These are phyloP conservation scores for Lithophane ornitopus DNA, from an alignment of 2,888 invertebrate genomes.

Conservation along the genomic window DNA sequence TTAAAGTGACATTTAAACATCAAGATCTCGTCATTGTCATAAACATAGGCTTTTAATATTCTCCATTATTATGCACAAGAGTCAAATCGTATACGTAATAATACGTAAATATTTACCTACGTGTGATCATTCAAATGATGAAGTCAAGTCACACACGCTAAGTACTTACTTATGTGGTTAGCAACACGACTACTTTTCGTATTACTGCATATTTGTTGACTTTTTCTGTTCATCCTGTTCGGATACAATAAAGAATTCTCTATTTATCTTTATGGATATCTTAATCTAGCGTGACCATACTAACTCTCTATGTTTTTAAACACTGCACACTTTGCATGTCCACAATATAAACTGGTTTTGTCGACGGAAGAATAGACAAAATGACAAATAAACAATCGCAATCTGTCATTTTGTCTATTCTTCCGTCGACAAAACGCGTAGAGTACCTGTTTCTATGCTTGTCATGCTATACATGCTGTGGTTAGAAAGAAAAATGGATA, in stretches of 20 bases:
- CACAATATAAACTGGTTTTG: no score
- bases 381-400: no score
- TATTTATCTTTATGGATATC: neutral
- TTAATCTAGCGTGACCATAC: no score
- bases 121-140: conserved; percentile 18
- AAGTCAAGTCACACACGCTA: conserved; percentile 4
- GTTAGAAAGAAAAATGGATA: neutral
- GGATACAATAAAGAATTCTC: neutral
- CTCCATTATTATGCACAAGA: conserved; percentile 1
- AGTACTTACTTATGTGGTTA: conserved; percentile 5
- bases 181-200: neutral
- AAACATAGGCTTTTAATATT: neutral
- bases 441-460: no score
- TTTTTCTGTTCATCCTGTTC: conserved; percentile 18
- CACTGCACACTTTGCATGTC: no score
- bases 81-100: no score
- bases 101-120: conserved; percentile 40
- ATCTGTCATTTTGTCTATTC: no score
- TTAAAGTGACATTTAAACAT: neutral
- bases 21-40: conserved; percentile 5
- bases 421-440: no score
- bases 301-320: neutral
- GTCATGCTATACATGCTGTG: no score
- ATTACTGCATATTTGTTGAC: conserved; percentile 1
- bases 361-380: no score